These are phyloP conservation scores for Athene noctua DNA, from an alignment of 2,113 vertebrate species.

Conservation along the genomic window DNA sequence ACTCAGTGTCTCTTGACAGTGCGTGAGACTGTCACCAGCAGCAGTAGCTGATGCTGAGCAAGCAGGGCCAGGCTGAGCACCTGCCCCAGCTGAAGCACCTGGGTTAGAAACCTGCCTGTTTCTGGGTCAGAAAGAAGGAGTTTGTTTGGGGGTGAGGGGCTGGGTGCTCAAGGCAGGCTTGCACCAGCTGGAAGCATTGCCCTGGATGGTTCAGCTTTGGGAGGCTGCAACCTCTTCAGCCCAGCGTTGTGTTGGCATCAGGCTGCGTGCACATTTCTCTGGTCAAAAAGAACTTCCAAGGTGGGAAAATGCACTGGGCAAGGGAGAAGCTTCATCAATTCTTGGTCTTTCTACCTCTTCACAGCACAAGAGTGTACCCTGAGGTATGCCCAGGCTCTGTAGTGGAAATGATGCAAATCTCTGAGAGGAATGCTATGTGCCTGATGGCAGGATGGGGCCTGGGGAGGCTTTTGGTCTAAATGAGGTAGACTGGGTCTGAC, in stretches of 20 bases:
- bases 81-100: not conserved
- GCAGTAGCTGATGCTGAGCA: not conserved
- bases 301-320: not conserved
- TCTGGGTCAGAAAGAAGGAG: not conserved
- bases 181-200: not conserved
- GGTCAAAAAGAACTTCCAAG: not conserved
- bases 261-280: not conserved
- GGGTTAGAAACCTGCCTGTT: not conserved
- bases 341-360: not conserved
- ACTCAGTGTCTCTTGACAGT: not conserved
- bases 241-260: accelerated
- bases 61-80: not conserved
- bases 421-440: not conserved
- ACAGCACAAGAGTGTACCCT: accelerated
- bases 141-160: not conserved
- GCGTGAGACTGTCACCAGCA: not conserved
- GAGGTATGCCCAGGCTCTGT: no score
- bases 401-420: not conserved
- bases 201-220: not conserved
- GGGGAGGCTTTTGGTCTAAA: not conserved
- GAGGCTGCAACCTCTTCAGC: not conserved
- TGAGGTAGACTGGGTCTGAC: not conserved
- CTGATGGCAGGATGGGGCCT: not conserved
- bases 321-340: accelerated
- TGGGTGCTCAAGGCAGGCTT: not conserved